Evolutionary conservation across 1,140 invertebrate genomes (phyloP).

Genomic region (Diprion similis): DNA sequence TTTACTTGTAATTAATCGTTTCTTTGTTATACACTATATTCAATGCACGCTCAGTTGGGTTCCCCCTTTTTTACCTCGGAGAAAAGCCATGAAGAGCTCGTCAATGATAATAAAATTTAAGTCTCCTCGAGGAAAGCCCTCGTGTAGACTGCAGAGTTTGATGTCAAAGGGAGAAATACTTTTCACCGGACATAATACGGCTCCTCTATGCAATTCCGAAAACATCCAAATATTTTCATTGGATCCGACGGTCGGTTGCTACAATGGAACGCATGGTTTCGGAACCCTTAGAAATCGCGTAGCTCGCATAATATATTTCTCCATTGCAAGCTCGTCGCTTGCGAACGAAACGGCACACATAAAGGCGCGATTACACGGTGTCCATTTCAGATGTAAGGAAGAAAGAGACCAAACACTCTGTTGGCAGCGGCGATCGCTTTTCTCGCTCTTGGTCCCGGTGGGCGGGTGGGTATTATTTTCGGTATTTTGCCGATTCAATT

Average conservation of each 20-base stretch:
- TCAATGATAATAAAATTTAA: too few species aligned
- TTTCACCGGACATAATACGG: too few species aligned
- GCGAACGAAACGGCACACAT: conserved; percentile 20
- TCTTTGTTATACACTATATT: too few species aligned
- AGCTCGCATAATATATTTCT: neutral
- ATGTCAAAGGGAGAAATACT: too few species aligned
- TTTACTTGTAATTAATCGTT: too few species aligned
- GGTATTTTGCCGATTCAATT: conserved; percentile 62
- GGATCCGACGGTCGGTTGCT: conserved; percentile 14
- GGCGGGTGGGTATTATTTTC: conserved; percentile 47
- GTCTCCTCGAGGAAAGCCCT: too few species aligned
- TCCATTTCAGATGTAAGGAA: conserved; percentile 50
- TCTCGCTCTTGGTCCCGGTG: conserved; percentile 8
- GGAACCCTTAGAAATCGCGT: too few species aligned
- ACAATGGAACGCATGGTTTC: too few species aligned
- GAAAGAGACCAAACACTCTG: conserved; percentile 24
- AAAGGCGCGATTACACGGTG: conserved; percentile 51
- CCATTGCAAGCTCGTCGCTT: neutral
- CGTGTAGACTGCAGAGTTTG: too few species aligned
- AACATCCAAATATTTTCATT: conserved; percentile 56
- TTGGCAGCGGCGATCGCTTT: conserved; percentile 14
- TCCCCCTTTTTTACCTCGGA: too few species aligned
- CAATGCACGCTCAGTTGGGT: too few species aligned
- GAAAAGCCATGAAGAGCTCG: too few species aligned
- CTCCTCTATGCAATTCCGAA: conserved; percentile 6